Percentiles rank a stretch among this genome's conserved stretches.
These are phyloP conservation scores for Drosophila incognita DNA, from an alignment of 2,888 invertebrate genomes.

Conservation along the genomic window DNA sequence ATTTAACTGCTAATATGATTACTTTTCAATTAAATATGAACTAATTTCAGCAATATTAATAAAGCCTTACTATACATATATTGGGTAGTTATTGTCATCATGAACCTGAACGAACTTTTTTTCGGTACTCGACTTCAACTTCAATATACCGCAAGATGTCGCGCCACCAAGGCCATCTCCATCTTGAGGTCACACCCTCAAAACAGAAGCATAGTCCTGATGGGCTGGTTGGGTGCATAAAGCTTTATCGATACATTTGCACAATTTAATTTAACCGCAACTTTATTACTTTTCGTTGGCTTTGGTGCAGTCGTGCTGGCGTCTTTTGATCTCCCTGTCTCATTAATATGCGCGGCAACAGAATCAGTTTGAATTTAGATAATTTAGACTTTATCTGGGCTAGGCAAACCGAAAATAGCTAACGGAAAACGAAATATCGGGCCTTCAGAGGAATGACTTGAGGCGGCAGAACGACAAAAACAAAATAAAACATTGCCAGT, in stretches of 20 bases:
- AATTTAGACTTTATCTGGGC: constrained; percentile 71
- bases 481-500: constrained; percentile 66
- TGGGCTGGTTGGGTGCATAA: constrained; percentile 45
- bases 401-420: constrained; percentile 37
- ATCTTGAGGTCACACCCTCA: not conserved
- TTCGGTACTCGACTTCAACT: constrained; percentile 9
- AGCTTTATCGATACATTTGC: constrained; percentile 76
- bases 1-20: not conserved
- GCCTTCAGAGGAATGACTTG: constrained; percentile 15
- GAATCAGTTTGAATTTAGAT: constrained; percentile 78
- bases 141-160: constrained; percentile 29
- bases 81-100: constrained; percentile 12
- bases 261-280: constrained; percentile 79
- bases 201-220: constrained; percentile 1
- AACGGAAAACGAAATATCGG: constrained; percentile 24
- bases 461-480: constrained; percentile 23
- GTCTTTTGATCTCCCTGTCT: constrained; percentile 62
- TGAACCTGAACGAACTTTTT: constrained; percentile 3
- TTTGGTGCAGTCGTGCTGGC: constrained; percentile 58
- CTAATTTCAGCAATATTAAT: not conserved
- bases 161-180: constrained; percentile 1
- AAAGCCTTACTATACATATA: not conserved
- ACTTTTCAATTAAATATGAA: not conserved
- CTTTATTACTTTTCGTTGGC: constrained; percentile 72
- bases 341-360: constrained; percentile 75